phyloP scores from a whole-genome alignment of 1,140 invertebrate genomes.

The Carposina sasakii region DNA sequence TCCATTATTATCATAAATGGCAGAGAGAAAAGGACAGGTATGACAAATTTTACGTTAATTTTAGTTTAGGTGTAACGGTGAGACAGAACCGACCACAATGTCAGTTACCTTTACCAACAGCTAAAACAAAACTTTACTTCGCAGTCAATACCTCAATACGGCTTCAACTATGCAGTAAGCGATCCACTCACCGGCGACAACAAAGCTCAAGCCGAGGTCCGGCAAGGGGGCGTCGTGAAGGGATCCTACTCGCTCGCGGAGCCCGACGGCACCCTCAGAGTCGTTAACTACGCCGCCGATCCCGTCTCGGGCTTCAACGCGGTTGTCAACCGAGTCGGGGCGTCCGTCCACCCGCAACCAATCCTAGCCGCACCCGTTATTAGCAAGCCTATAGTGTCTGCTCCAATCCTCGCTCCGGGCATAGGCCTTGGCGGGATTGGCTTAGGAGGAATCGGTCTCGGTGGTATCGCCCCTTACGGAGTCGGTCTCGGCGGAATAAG shows the following conservation, averaged over 20 bases:
- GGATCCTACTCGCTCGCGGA: conserved; percentile 74
- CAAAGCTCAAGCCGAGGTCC: conserved; percentile 75
- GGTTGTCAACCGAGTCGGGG: conserved; percentile 67
- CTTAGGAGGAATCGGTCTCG: conserved; percentile 3
- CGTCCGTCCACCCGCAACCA: conserved; percentile 59
- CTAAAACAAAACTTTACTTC: too few species aligned
- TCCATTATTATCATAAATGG: too few species aligned
- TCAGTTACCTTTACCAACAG: too few species aligned
- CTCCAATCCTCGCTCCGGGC: conserved; percentile 17
- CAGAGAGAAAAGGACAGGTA: too few species aligned
- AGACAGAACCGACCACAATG: too few species aligned
- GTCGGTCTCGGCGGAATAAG: conserved; percentile 21
- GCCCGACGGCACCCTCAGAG: conserved; percentile 74
- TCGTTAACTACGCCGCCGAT: conserved; percentile 75
- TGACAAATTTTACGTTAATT: too few species aligned
- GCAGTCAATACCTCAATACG: conserved; percentile 64
- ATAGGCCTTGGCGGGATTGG: conserved; percentile 11
- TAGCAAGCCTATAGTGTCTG: conserved; percentile 16
- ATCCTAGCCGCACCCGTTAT: conserved; percentile 14
- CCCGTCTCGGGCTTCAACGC: conserved; percentile 69
- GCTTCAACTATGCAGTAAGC: conserved; percentile 77
- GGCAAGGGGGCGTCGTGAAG: conserved; percentile 73
- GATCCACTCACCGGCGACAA: conserved; percentile 77
- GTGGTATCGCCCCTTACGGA: not conserved
- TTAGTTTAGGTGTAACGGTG: too few species aligned